phyloP scores from a whole-genome alignment of 2,888 invertebrate genomes.

The Escarpia spicata region DNA sequence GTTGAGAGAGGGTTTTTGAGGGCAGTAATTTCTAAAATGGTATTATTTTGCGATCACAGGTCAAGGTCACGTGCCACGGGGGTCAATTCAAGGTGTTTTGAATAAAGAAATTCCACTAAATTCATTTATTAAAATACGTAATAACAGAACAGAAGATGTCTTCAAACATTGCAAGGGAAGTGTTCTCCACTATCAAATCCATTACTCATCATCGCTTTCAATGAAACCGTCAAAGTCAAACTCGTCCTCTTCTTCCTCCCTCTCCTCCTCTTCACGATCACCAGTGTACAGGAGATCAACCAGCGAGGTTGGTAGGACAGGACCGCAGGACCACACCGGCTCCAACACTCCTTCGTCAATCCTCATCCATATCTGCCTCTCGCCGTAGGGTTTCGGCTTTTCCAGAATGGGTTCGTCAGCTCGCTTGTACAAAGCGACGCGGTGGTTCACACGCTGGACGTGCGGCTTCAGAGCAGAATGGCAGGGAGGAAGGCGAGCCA shows the following conservation, averaged over 20 bases:
- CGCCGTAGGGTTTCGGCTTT: slow-evolving; percentile 25
- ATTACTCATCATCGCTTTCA: neutral
- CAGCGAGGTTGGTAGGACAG: slow-evolving; percentile 23
- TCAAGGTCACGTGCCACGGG: no score
- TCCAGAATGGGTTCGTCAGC: slow-evolving; percentile 18
- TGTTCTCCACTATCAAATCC: no score
- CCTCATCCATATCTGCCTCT: slow-evolving; percentile 16
- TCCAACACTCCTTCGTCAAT: slow-evolving; percentile 25
- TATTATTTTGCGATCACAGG: no score
- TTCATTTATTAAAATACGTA: no score
- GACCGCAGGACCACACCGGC: slow-evolving; percentile 26
- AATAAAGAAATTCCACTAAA: no score
- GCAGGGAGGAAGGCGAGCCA: slow-evolving; percentile 36
- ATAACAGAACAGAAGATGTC: no score
- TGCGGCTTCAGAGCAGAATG: neutral
- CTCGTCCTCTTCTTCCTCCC: slow-evolving; percentile 14
- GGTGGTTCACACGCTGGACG: slow-evolving; percentile 20
- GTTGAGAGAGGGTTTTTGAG: neutral
- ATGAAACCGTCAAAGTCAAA: slow-evolving; percentile 4
- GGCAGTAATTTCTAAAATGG: no score
- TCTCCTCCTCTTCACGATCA: neutral
- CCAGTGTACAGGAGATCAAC: slow-evolving; percentile 24
- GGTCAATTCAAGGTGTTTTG: no score
- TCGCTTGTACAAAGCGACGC: slow-evolving; percentile 17
- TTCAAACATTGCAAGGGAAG: no score